phyloP scores from a whole-genome alignment of 2,888 invertebrate species.

The Drosophila melanosoma region DNA sequence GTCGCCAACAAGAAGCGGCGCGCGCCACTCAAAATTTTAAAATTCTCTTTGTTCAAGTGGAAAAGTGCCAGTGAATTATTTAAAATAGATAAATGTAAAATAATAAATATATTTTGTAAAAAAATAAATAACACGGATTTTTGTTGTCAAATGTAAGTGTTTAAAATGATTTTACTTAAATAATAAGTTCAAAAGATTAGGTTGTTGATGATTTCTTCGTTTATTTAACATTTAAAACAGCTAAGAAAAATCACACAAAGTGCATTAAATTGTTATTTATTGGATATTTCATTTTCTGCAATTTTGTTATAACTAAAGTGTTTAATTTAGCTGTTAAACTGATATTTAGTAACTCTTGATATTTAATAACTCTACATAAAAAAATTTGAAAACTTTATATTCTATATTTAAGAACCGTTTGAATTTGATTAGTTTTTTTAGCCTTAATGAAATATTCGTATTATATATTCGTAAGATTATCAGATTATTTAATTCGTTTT shows the following conservation, averaged over 20 bases:
- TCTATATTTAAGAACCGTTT: no score
- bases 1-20: constrained; percentile 69
- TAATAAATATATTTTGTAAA: background rate
- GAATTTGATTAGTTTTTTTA: no score
- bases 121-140: background rate
- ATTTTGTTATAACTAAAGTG: no score
- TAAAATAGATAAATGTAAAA: background rate
- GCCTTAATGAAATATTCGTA: no score
- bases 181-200: background rate
- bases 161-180: background rate
- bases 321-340: background rate
- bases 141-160: background rate
- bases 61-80: constrained; percentile 13
- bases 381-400: no score
- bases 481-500: background rate
- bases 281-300: background rate
- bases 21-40: constrained; percentile 60
- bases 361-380: background rate
- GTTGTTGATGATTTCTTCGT: background rate
- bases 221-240: background rate
- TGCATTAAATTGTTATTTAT: no score
- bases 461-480: no score
- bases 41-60: background rate
- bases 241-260: background rate
- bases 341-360: background rate